Conservation (phyloP, 1,140 invertebrate species). For the Bactericera cockerelli region DNA sequence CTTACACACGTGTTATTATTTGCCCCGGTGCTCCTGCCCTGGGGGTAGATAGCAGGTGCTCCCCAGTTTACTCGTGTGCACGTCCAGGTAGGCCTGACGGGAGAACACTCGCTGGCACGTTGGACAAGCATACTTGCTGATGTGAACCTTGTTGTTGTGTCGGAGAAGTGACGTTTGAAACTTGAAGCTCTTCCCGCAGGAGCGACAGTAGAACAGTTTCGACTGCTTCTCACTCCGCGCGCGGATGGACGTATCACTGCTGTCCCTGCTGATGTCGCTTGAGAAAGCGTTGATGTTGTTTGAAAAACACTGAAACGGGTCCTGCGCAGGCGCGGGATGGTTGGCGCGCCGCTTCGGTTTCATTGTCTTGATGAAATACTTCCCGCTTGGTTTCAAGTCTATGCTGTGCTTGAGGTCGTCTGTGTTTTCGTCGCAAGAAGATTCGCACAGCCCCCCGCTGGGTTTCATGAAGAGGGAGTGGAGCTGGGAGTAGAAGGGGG, state of each 20-base stretch:
- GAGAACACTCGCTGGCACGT: constrained; percentile 24
- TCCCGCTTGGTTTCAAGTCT: constrained; percentile 1
- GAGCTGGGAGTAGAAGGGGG: constrained; percentile 21
- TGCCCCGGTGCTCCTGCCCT: too few species aligned
- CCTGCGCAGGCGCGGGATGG: neutral
- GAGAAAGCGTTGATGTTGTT: neutral
- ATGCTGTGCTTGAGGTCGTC: neutral
- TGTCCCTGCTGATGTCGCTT: constrained; percentile 3
- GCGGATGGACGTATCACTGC: neutral
- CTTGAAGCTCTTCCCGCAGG: constrained; percentile 23
- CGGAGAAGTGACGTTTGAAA: constrained; percentile 24
- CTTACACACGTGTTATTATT: neutral
- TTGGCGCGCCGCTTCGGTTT: neutral
- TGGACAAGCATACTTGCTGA: constrained; percentile 23
- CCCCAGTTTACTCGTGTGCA: constrained; percentile 23
- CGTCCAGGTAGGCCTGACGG: constrained; percentile 23
- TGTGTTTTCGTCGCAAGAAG: constrained; percentile 11
- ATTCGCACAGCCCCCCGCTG: constrained; percentile 13
- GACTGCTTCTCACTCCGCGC: constrained; percentile 8
- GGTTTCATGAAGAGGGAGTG: too few species aligned
- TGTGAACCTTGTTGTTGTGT: constrained; percentile 25
- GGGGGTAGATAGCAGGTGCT: constrained; percentile 23
- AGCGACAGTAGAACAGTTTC: constrained; percentile 21
- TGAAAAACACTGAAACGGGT: neutral
- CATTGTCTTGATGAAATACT: constrained; percentile 7